A percentile compares a stretch with the other conserved stretches of the same genome.
These are phyloP conservation scores for Eupithecia subumbrata DNA, from an alignment of 2,888 invertebrate species.

Conservation along the genomic window DNA sequence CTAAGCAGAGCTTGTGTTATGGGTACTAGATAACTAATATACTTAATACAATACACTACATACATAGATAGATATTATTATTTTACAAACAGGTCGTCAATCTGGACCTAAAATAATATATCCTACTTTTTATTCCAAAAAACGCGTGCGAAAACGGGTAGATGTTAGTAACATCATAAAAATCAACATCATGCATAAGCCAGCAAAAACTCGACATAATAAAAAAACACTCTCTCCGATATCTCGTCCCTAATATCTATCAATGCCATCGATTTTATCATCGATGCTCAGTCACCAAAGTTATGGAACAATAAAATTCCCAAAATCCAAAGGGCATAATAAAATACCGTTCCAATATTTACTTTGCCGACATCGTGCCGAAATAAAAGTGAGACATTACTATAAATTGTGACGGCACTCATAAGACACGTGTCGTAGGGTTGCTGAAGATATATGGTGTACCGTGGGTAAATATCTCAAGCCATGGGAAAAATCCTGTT, in stretches of 20 bases:
- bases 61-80: too few species aligned
- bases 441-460: slow-evolving; percentile 3
- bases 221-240: not conserved
- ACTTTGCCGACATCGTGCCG: slow-evolving; percentile 23
- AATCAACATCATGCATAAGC: not conserved
- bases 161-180: not conserved
- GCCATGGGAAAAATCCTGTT: not conserved
- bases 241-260: slow-evolving; percentile 14
- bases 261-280: slow-evolving; percentile 17
- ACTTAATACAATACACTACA: too few species aligned
- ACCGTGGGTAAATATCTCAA: slow-evolving; percentile 8
- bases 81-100: too few species aligned
- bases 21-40: too few species aligned
- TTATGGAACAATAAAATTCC: slow-evolving; percentile 15
- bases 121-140: too few species aligned
- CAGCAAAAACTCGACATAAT: not conserved
- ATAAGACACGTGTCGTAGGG: slow-evolving; percentile 31
- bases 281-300: slow-evolving; percentile 15
- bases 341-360: slow-evolving; percentile 31
- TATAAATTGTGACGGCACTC: slow-evolving; percentile 35
- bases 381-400: slow-evolving; percentile 35
- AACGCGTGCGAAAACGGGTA: too few species aligned
- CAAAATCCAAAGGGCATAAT: slow-evolving; percentile 17
- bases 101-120: too few species aligned
- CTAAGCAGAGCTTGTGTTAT: too few species aligned